Evolutionary conservation across 2,113 vertebrate genomes (phyloP), one percentile per base, ranked within the genome.

Genomic region (Camelus dromedarius): DNA sequence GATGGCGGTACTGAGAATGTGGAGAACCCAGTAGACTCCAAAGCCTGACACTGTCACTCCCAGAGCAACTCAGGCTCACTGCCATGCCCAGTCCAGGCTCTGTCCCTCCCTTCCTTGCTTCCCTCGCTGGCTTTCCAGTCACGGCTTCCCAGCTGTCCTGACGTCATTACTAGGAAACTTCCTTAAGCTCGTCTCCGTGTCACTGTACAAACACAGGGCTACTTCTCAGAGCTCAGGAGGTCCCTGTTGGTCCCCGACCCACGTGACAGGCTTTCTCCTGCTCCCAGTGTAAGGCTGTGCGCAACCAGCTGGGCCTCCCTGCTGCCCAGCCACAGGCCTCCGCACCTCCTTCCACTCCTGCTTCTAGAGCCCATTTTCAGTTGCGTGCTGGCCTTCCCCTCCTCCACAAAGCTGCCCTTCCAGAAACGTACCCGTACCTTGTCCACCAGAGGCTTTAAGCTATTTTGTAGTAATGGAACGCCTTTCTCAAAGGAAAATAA

Each of bases 371-470:
- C n/a, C 46, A 6, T 35, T 56, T 18, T 1, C 4, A 50, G 48
- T 14, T 18, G 38, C n/a, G 13, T 72, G 66, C 60, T 42, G 26
- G 69, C 26, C 28, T 73, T 11, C n/a, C 26, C n/a, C 20, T 77
- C 54, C 28, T 22, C 32, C 60, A 58, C 24, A 67, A 38, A 38
- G 5, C 46, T 20, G 2, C 76, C 66, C n/a, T 58, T 48, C 19
- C 52, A 48, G 12, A 77, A 46, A 54, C 42, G 46, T 26, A 15
- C 32, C 98, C 98, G 98, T 98, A 75, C 97, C 98, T 93, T 48
- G 32, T 52, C 46, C 28, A 32, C 7, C 52, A 69, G 76, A 81
- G 42, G 22, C n/a, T 94, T 82, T 46, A 75, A 81, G 54, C 76
- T 64, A 12, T 42, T 46, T 50, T 80, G 54, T 67, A 58, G 72